Conservation (phyloP, 2,113 vertebrate genomes). For the Anthoscopus minutus region DNA sequence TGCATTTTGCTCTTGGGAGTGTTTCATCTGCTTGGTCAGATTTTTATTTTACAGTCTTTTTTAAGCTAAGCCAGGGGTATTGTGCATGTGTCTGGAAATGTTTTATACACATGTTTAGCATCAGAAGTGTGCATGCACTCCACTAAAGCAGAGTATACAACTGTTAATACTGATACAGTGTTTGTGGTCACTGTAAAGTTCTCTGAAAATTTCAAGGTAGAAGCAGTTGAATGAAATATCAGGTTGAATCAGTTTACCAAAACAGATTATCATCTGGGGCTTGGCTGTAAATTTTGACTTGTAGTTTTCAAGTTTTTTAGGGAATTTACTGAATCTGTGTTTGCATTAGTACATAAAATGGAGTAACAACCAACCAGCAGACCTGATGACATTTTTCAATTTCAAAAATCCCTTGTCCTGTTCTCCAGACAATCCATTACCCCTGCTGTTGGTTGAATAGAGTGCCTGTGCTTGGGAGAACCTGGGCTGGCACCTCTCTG, state of each 20-base stretch:
- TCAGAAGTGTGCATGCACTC: not conserved
- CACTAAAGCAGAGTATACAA: not conserved
- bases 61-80: not conserved
- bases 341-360: not conserved
- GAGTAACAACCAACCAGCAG: not conserved
- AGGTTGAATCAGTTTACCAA: not conserved
- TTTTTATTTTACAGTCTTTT: not conserved
- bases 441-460: not conserved
- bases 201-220: not conserved
- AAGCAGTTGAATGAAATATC: not conserved
- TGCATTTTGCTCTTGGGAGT: not conserved
- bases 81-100: not conserved
- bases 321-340: not conserved
- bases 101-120: not conserved
- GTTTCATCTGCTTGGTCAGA: not conserved
- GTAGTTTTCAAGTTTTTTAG: not conserved
- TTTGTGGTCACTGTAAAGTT: not conserved
- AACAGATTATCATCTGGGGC: not conserved
- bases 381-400: not conserved
- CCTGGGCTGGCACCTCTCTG: not conserved
- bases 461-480: not conserved
- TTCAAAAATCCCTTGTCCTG: not conserved
- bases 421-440: not conserved
- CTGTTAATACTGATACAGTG: not conserved
- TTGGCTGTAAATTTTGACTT: not conserved